Base-by-base conservation (phyloP, 2,888 invertebrate species). In the Neoaliturus tenellus region DNA sequence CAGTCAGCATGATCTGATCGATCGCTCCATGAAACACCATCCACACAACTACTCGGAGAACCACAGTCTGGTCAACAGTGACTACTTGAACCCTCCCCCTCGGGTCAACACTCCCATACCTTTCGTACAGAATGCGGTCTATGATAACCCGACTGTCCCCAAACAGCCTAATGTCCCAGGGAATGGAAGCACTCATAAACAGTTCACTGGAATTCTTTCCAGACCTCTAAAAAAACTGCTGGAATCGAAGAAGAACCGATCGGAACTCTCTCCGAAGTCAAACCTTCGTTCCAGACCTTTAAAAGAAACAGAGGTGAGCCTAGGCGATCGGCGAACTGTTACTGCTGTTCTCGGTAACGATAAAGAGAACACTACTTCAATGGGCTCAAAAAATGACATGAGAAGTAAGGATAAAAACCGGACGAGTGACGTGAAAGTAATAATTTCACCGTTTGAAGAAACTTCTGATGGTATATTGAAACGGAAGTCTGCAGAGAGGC, bases 51-150 rank as follows among this genome's bases (percentile, higher is more conserved):
- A 67, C 88, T 88, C 39, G 89, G 90, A 78, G 88, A 88, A 80
- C 86, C 89, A 48, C 62, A 82, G 35, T n/a, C 71, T 82, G n/a
- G 71, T 82, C 33, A 51, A 39, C 23, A 71, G 35, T 75, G 81
- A 90, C 90, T 84, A 89, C 89, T 33, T 87, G 87, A 85, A 89
- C 89, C 41, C 51, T 25, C 44, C 3, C 85, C 90, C 85, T 89
- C 92, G 91, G 89, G 92, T 91, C 85, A 93, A 92, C 86, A 93
- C 92, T 82, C 94, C 94, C 0, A 94, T 94, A 86, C 95, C 96
- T 0, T 96, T 95, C 88, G 92, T 96, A 0, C 95, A 94, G 87
- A 96, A 96, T 88, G 95, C 95, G 80, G 95, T 96, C 31, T 94
- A 92, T 83, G 90, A 89, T 12, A 85, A 86, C 41, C 83, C 85